Percentiles rank a stretch among this genome's conserved stretches.
These are phyloP conservation scores for Caenorhabditis briggsae DNA, from an alignment of 1,140 invertebrate genomes.

Conservation along the genomic window DNA sequence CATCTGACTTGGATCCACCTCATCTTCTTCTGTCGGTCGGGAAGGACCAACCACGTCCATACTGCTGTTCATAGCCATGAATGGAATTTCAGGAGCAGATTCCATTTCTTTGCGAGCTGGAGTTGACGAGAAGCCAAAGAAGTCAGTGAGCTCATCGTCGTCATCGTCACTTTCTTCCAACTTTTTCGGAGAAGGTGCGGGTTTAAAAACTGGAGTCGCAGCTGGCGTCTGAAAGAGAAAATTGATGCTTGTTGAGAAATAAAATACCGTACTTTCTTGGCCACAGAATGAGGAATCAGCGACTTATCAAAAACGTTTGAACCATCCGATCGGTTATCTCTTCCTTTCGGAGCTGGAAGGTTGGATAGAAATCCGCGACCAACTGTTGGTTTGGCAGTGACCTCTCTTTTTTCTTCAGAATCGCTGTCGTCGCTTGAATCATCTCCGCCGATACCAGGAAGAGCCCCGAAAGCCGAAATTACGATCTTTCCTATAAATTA, in stretches of 20 bases:
- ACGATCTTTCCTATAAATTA: constrained; percentile 6
- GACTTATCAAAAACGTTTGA: neutral
- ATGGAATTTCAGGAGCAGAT: neutral
- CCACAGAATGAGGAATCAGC: constrained; percentile 9
- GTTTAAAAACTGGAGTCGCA: neutral
- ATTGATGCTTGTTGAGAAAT: neutral
- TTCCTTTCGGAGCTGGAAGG: constrained; percentile 46
- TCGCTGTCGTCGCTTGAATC: constrained; percentile 16
- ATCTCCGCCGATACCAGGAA: neutral
- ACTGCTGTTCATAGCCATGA: constrained; percentile 28
- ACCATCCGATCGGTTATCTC: constrained; percentile 27
- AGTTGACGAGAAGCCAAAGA: constrained; percentile 19
- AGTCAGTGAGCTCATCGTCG: constrained; percentile 8
- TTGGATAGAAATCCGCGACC: neutral
- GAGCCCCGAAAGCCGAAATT: constrained; percentile 4
- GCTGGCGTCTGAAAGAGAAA: neutral
- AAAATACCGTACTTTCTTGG: neutral
- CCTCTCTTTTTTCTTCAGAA: neutral
- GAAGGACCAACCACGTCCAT: constrained; percentile 39
- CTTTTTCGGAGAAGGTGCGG: neutral
- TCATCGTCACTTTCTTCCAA: constrained; percentile 30
- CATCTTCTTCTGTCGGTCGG: neutral
- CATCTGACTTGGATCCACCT: constrained; percentile 14
- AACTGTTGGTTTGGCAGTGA: neutral
- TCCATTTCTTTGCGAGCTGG: neutral